Conservation (phyloP, 2,888 invertebrate genomes). For the Euzophera pinguis region DNA sequence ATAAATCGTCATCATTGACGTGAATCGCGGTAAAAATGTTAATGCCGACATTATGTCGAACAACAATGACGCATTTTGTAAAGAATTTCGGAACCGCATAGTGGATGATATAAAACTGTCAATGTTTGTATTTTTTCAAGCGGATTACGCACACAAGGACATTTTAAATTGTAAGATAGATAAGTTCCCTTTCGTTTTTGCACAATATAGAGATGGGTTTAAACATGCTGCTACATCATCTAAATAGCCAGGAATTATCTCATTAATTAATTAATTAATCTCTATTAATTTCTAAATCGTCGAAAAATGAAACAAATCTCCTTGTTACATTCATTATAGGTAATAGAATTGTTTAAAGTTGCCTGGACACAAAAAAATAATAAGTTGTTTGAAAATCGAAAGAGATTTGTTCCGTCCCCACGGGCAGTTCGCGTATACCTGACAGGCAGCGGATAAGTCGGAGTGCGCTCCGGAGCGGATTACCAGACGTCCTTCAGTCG, state of each 20-base stretch:
- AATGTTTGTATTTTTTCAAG: constrained; percentile 51
- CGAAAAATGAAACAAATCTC: too few species aligned
- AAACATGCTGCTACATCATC: constrained; percentile 23
- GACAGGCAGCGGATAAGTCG: constrained; percentile 42
- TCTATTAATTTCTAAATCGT: too few species aligned
- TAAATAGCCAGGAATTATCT: constrained; percentile 9
- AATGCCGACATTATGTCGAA: constrained; percentile 72
- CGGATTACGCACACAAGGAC: constrained; percentile 38
- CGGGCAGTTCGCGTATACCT: constrained; percentile 30
- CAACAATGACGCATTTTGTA: constrained; percentile 74
- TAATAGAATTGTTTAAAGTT: neutral
- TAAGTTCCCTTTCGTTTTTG: constrained; percentile 20
- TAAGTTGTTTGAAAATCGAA: constrained; percentile 19
- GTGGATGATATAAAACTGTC: constrained; percentile 52
- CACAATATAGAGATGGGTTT: constrained; percentile 27
- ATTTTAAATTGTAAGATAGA: constrained; percentile 38
- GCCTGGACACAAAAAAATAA: constrained; percentile 5
- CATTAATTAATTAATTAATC: too few species aligned
- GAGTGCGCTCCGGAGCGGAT: constrained; percentile 51
- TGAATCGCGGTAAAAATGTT: constrained; percentile 73
- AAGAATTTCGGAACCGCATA: constrained; percentile 53
- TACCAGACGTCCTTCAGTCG: constrained; percentile 60
- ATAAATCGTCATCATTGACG: constrained; percentile 77
- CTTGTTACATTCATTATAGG: too few species aligned
- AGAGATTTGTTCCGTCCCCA: constrained; percentile 18